Base-by-base conservation (phyloP, 2,113 vertebrate genomes). In the Phycodurus eques region DNA sequence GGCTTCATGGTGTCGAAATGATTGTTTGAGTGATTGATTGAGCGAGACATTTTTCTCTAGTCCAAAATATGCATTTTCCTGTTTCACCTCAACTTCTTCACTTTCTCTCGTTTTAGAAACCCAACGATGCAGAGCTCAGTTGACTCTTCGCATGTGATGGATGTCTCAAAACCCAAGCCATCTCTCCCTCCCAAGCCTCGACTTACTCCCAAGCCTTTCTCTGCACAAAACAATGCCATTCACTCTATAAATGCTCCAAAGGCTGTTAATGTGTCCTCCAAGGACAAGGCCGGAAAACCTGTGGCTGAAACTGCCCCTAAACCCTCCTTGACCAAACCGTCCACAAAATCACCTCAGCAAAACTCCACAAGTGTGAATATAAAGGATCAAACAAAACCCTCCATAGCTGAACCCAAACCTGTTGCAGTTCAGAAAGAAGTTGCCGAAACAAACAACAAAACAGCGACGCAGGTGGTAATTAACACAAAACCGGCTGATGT, bases 181-280 rank as follows among this genome's bases (percentile, higher is more conserved):
- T 0, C 3, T 12, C 39, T 85, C n/a, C 63, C 53, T 33, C 78
- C 87, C 13, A 93, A 92, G 78, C 89, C 92, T 39, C 79, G 43
- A 20, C 81, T 92, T 12, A 35, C 87, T 64, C 88, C 92, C 20
- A 93, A 92, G 75, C 91, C 92, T 20, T 93, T 92, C 77, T 80
- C 87, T 27, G 60, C 88, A 56, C 85, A 92, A 61, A 90, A 80
- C 22, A 67, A 74, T 53, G 44, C 59, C 54, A 75, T 92, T 60
- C 89, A 81, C 62, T 83, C 90, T 56, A 91, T 92, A 68, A 20
- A 78, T 5, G 84, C 90, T 46, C 91, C 83, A 51, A 90, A 80
- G 79, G 33, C 67, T 0, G 0, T 5, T 9, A 0, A 19, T 15
- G 49, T 19, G 17, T 17, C 65, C 0, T 14, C 63, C 0, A 74